Evolutionary conservation across 2,888 invertebrate genomes (phyloP).

Genomic region (Macaria notata): DNA sequence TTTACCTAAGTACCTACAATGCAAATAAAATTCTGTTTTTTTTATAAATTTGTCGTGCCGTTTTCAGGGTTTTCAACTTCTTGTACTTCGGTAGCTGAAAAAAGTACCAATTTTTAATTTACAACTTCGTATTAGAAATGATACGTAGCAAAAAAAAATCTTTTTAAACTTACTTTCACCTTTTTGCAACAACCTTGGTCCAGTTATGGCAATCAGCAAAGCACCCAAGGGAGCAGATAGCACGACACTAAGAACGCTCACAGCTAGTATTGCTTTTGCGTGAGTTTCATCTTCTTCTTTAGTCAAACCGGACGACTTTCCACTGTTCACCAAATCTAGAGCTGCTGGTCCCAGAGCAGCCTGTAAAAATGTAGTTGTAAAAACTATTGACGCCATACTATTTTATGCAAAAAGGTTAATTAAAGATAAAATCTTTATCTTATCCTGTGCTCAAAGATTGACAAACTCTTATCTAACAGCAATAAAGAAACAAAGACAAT

Average conservation of each 20-base stretch:
- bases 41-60: constrained; percentile 13
- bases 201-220: constrained; percentile 85
- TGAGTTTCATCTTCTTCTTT: constrained; percentile 69
- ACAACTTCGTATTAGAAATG: neutral
- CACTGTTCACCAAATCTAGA: constrained; percentile 75
- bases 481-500: no score
- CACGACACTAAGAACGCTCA: constrained; percentile 88
- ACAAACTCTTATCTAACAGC: no score
- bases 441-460: no score
- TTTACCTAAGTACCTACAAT: no score
- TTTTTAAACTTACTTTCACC: constrained; percentile 44
- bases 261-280: constrained; percentile 84
- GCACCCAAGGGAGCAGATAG: constrained; percentile 89
- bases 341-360: constrained; percentile 88
- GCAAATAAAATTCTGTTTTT: neutral
- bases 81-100: neutral
- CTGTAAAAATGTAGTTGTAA: constrained; percentile 50
- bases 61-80: constrained; percentile 7
- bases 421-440: no score
- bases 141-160: neutral
- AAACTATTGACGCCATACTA: neutral
- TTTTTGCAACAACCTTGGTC: constrained; percentile 79
- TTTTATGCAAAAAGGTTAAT: no score
- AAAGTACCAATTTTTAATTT: no score
- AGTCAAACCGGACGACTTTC: constrained; percentile 62